phyloP scores from a whole-genome alignment of 2,888 invertebrate species.

The Eupithecia dodoneata region DNA sequence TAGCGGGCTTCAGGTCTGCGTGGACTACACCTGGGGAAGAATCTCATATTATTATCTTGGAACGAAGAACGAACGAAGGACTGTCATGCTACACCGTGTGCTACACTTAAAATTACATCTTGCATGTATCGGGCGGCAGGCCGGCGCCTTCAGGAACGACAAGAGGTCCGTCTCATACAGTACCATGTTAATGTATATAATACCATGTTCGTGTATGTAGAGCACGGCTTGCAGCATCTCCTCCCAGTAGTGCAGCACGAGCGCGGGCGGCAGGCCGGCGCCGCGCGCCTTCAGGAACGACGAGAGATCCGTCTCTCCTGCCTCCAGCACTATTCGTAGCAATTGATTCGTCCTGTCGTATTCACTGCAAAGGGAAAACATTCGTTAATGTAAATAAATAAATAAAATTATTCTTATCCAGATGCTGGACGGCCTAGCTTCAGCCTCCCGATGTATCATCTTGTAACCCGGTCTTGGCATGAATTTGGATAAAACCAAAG shows the following conservation, averaged over 20 bases:
- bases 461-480: no score
- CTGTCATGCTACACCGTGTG: no score
- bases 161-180: no score
- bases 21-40: conserved; percentile 93
- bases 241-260: conserved; percentile 95
- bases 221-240: conserved; percentile 96
- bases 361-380: conserved; percentile 84
- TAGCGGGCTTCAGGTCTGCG: conserved; percentile 98
- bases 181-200: no score
- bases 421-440: no score
- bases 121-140: background rate
- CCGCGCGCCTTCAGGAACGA: conserved; percentile 87
- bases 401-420: no score
- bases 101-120: background rate
- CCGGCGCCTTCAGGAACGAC: no score
- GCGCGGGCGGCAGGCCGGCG: conserved; percentile 87
- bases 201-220: conserved; percentile 83
- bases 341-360: conserved; percentile 85
- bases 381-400: background rate
- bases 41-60: background rate
- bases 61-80: no score
- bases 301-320: conserved; percentile 95
- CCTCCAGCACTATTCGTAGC: conserved; percentile 95
- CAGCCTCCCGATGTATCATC: no score
- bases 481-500: no score